phyloP scores from a whole-genome alignment of 2,113 vertebrate genomes.

The Rhinopomastus cyanomelas region DNA sequence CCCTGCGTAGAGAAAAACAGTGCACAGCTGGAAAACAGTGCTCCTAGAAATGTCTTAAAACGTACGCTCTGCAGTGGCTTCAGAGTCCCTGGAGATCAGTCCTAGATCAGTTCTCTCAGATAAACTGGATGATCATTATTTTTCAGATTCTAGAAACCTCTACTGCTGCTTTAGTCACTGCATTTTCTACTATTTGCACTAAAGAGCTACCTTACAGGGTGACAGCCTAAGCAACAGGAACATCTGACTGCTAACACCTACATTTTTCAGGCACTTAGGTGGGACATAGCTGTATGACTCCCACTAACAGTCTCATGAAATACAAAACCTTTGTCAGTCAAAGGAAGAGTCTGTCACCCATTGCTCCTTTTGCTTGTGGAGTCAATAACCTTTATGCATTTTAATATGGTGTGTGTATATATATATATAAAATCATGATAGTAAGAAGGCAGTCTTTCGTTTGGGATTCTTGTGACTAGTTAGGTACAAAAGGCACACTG shows the following conservation, averaged over 20 bases:
- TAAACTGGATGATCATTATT: not conserved
- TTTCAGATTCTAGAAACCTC: constrained; percentile 32
- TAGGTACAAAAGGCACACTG: not conserved
- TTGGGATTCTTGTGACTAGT: not conserved
- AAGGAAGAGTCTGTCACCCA: not conserved
- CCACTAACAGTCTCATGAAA: not conserved
- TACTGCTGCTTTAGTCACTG: not conserved
- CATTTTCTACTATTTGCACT: constrained; percentile 43
- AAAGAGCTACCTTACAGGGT: not conserved
- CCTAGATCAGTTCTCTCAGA: not conserved
- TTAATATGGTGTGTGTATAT: not conserved
- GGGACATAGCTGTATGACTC: constrained; percentile 6
- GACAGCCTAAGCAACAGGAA: constrained; percentile 12
- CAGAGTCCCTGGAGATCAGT: not conserved
- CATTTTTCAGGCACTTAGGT: not conserved
- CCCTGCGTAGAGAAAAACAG: not conserved
- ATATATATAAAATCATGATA: not conserved
- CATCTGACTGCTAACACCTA: constrained; percentile 32
- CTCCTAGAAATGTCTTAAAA: not conserved
- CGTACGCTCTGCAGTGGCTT: not conserved
- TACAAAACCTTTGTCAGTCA: constrained; percentile 36
- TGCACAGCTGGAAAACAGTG: not conserved
- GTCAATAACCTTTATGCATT: constrained; percentile 26
- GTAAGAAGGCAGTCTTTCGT: not conserved
- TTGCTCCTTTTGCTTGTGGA: constrained; percentile 16